Evolutionary conservation across 2,113 vertebrate species (phyloP).

Genomic region (Manacus vitellinus): DNA sequence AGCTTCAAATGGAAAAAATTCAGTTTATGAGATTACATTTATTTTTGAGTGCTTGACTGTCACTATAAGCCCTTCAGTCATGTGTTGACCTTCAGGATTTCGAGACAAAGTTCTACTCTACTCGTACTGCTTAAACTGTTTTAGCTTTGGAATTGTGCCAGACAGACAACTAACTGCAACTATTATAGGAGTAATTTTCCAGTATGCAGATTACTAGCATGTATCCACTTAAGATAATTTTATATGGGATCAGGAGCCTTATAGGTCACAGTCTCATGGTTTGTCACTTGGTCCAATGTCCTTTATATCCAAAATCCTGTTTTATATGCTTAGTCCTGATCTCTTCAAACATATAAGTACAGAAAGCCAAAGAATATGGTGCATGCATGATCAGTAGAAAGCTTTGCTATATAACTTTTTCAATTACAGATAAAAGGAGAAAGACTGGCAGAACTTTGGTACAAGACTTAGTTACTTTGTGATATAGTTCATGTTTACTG

Average conservation of each 20-base stretch:
- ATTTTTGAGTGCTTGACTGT: neutral
- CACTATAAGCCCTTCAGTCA: neutral
- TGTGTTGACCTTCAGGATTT: constrained; percentile 10
- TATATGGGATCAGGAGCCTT: neutral
- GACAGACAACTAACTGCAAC: constrained; percentile 5
- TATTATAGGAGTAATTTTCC: neutral
- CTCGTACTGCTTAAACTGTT: constrained; percentile 1
- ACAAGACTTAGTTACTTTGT: neutral
- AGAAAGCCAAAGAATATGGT: neutral
- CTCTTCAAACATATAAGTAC: neutral
- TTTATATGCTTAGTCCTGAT: neutral
- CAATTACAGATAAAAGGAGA: neutral
- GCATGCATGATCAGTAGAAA: neutral
- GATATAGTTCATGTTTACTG: neutral
- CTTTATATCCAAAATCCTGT: neutral
- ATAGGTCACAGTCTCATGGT: neutral
- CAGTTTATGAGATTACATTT: constrained; percentile 8
- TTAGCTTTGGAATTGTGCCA: constrained; percentile 19
- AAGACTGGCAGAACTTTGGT: neutral
- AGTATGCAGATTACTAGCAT: constrained; percentile 41
- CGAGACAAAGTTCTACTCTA: neutral
- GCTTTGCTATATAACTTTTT: neutral
- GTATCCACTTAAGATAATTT: constrained; percentile 54
- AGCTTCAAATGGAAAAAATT: neutral
- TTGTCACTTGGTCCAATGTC: neutral